Evolutionary conservation across 2,797 vertebrate genomes (phyloP).

Genomic region (Morelia viridis): DNA sequence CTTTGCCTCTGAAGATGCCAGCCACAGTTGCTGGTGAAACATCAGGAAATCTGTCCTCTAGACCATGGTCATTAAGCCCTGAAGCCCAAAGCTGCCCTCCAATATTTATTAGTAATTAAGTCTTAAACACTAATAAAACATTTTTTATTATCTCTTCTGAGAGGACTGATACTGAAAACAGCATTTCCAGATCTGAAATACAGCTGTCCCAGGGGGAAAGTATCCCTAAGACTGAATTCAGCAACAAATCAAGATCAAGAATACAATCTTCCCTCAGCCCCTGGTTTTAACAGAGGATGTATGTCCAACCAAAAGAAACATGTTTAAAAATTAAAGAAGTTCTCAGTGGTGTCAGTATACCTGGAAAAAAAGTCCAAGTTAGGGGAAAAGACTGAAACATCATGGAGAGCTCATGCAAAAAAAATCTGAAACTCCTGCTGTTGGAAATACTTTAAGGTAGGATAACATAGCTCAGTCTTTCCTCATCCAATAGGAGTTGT

Average conservation of each 20-base stretch:
- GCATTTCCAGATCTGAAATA: constrained; percentile 35
- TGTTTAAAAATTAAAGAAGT: constrained; percentile 12
- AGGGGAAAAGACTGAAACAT: neutral
- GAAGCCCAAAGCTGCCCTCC: neutral
- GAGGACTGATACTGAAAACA: constrained; percentile 29
- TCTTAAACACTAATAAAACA: neutral
- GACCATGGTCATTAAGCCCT: too few relatives aligned
- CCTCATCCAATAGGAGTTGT: too few relatives aligned
- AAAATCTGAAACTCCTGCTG: neutral
- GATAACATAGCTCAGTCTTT: neutral
- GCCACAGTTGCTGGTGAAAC: too few relatives aligned
- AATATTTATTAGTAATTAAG: constrained; percentile 46
- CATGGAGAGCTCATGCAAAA: neutral
- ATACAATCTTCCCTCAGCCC: rapidly evolving
- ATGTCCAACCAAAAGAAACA: neutral
- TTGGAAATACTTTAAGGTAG: neutral
- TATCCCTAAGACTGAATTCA: neutral
- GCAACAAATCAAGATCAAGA: neutral
- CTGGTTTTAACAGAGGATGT: rapidly evolving
- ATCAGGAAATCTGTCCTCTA: too few relatives aligned
- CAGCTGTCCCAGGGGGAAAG: neutral
- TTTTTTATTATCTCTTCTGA: constrained; percentile 43
- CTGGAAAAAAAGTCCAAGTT: neutral
- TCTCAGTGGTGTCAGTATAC: neutral
- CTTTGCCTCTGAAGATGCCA: too few relatives aligned